These are phyloP conservation scores for Conus betulinus DNA, from an alignment of 1,140 invertebrate genomes.

Conservation along the genomic window DNA sequence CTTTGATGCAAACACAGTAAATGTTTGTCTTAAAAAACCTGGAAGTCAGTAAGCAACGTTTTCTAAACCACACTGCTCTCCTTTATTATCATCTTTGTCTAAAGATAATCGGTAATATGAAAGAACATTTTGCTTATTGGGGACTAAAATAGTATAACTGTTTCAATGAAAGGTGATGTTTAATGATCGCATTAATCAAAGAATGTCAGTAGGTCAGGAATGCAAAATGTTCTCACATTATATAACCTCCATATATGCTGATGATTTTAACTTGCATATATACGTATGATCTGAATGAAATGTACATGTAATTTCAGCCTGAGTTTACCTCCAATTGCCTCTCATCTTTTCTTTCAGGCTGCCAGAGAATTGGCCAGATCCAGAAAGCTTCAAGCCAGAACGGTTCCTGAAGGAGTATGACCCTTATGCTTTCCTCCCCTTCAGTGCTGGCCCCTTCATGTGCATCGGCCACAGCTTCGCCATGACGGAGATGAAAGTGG, in stretches of 20 bases:
- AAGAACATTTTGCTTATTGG: too few relatives aligned
- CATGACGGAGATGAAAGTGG: conserved; percentile 60
- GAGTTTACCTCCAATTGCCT: not conserved
- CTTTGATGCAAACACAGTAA: too few relatives aligned
- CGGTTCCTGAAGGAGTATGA: conserved; percentile 55
- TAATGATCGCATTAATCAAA: too few relatives aligned
- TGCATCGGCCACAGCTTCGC: conserved; percentile 63
- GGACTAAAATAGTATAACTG: too few relatives aligned
- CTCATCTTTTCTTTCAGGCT: conserved; percentile 43
- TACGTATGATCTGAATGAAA: not conserved
- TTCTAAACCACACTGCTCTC: too few relatives aligned
- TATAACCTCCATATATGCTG: not conserved
- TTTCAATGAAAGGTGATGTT: too few relatives aligned
- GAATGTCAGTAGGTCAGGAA: too few relatives aligned
- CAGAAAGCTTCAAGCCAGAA: conserved; percentile 56
- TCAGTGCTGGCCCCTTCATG: conserved; percentile 60
- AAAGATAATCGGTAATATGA: too few relatives aligned
- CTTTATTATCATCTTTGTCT: too few relatives aligned
- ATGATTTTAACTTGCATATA: not conserved
- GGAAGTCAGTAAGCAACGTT: too few relatives aligned
- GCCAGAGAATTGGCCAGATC: conserved; percentile 59
- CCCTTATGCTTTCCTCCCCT: conserved; percentile 56
- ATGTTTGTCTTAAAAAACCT: too few relatives aligned
- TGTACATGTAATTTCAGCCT: conserved; percentile 1
- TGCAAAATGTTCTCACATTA: not conserved